A percentile compares a stretch with the other conserved stretches of the same genome.
Conservation (phyloP, 1,140 invertebrate genomes). For the Choristoneura fumiferana region DNA sequence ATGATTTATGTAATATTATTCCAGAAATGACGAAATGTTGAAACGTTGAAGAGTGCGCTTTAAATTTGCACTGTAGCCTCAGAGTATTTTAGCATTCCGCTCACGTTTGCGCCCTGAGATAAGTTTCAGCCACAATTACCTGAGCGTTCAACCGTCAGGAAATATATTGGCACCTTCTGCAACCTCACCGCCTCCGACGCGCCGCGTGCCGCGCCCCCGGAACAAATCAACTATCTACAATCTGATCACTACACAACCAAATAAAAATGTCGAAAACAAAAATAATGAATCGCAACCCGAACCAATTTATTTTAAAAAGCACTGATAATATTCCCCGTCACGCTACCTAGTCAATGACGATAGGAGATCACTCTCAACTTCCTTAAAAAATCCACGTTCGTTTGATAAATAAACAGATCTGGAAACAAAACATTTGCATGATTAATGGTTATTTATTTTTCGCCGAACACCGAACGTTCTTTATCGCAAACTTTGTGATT, state of each 20-base stretch:
- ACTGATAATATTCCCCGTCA: background rate
- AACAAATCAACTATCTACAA: slow-evolving; percentile 53
- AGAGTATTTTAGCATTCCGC: slow-evolving; percentile 58
- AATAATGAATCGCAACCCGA: slow-evolving; percentile 10
- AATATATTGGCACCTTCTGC: slow-evolving; percentile 74
- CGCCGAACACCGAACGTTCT: slow-evolving; percentile 48
- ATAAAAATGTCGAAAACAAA: background rate
- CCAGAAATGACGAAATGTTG: background rate
- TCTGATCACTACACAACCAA: slow-evolving; percentile 36
- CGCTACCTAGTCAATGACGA: background rate
- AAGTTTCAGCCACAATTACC: slow-evolving; percentile 77
- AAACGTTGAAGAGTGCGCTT: slow-evolving; percentile 42
- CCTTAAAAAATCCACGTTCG: background rate
- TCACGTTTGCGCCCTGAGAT: slow-evolving; percentile 70
- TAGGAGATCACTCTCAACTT: background rate
- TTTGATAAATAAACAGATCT: slow-evolving; percentile 38
- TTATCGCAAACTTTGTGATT: slow-evolving; percentile 55
- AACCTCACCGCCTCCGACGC: slow-evolving; percentile 34
- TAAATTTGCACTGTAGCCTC: slow-evolving; percentile 64
- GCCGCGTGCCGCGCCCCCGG: slow-evolving; percentile 25
- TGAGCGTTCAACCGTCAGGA: slow-evolving; percentile 74
- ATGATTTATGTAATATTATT: too few species aligned
- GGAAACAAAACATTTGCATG: slow-evolving; percentile 44
- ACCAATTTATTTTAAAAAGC: slow-evolving; percentile 26
- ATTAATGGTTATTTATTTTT: slow-evolving; percentile 65